These are phyloP conservation scores for Emydocephalus ijimae DNA, from an alignment of 2,113 vertebrate genomes.

Conservation along the genomic window DNA sequence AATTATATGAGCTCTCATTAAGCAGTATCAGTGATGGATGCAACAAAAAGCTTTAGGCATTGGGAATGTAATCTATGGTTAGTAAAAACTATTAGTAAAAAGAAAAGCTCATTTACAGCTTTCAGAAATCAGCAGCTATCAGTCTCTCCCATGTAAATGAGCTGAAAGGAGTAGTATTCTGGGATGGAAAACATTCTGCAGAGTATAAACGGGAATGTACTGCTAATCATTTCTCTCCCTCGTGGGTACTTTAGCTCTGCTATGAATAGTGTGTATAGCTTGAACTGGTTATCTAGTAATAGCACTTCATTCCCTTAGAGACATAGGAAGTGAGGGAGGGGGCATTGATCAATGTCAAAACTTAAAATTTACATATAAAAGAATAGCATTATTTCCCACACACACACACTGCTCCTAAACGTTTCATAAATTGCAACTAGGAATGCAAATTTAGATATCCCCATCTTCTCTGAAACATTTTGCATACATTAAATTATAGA, in stretches of 20 bases:
- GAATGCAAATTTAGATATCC: background rate
- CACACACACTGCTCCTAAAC: background rate
- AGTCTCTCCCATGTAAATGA: slow-evolving; percentile 58
- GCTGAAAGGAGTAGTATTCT: slow-evolving; percentile 42
- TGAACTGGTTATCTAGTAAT: slow-evolving; percentile 51
- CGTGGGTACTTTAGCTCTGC: slow-evolving; percentile 40
- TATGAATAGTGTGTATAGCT: slow-evolving; percentile 31
- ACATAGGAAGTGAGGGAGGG: background rate
- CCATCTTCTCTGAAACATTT: background rate
- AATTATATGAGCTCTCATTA: slow-evolving; percentile 58
- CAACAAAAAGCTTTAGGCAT: slow-evolving; percentile 51
- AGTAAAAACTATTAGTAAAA: slow-evolving; percentile 45
- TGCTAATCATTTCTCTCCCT: slow-evolving; percentile 47
- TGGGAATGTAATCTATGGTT: slow-evolving; percentile 54
- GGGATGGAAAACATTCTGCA: slow-evolving; percentile 32
- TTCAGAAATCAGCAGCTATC: slow-evolving; percentile 51
- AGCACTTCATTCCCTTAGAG: slow-evolving; percentile 40
- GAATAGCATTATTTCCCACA: background rate
- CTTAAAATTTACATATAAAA: slow-evolving; percentile 26
- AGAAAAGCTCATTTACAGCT: slow-evolving; percentile 57
- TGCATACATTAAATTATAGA: background rate
- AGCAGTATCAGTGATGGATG: slow-evolving; percentile 54
- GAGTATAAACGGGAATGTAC: slow-evolving; percentile 44
- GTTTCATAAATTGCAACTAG: slow-evolving; percentile 4
- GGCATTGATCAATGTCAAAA: slow-evolving; percentile 32